Conservation (phyloP, 2,888 invertebrate species). For the Drosophila parthenogenetica region DNA sequence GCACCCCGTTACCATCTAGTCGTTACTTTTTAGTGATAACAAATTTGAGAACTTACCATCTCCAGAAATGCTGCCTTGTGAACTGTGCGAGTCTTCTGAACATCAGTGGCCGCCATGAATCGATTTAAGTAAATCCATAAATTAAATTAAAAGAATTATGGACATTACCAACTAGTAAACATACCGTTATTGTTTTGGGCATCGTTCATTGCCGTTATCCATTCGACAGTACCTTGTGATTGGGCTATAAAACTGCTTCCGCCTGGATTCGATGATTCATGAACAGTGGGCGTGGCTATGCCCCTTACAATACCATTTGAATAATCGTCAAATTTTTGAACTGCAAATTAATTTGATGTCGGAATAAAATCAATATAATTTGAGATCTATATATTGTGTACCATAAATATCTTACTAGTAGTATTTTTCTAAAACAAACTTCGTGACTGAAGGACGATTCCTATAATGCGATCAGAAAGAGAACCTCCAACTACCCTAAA, state of each 20-base stretch:
- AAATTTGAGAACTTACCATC: constrained; percentile 81
- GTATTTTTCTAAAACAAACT: no score
- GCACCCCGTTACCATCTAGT: no score
- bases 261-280: constrained; percentile 37
- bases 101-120: constrained; percentile 16
- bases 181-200: constrained; percentile 75
- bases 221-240: constrained; percentile 78
- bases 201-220: constrained; percentile 82
- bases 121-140: no score
- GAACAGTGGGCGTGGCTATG: constrained; percentile 42
- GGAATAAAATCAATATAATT: not conserved
- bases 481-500: no score
- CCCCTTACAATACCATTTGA: constrained; percentile 52
- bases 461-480: no score
- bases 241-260: constrained; percentile 69
- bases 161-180: no score
- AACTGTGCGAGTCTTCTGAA: constrained; percentile 84
- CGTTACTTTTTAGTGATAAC: no score
- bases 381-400: no score
- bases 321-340: constrained; percentile 75
- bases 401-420: no score
- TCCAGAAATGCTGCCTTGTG: constrained; percentile 84
- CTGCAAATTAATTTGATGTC: constrained; percentile 39
- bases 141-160: no score
- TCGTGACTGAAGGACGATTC: no score